phyloP scores from a whole-genome alignment of 2,888 invertebrate species.

The Psylliodes chrysocephalus region DNA sequence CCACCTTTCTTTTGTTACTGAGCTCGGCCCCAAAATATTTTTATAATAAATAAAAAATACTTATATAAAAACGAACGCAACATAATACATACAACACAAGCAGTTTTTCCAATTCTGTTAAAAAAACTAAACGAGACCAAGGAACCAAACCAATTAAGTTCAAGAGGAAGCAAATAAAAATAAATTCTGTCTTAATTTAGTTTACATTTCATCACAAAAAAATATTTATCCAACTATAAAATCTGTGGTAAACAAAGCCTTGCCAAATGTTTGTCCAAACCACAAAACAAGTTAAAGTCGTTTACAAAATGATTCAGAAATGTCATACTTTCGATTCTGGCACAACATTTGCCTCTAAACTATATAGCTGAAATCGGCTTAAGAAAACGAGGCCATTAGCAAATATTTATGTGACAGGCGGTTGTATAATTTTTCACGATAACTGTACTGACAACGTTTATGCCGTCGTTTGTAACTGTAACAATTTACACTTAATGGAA shows the following conservation, averaged over 20 bases:
- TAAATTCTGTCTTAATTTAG: too few relatives aligned
- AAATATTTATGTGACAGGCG: constrained; percentile 37
- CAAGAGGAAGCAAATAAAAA: too few relatives aligned
- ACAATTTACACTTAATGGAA: constrained; percentile 50
- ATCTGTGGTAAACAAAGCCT: neutral
- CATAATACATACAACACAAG: too few relatives aligned
- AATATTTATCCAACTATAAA: too few relatives aligned
- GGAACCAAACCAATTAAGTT: too few relatives aligned
- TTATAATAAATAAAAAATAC: too few relatives aligned
- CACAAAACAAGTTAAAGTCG: neutral
- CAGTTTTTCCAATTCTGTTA: too few relatives aligned
- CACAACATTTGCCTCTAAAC: constrained; percentile 15
- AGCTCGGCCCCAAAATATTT: too few relatives aligned
- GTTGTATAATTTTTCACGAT: constrained; percentile 53
- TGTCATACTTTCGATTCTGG: constrained; percentile 4
- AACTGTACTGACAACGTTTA: constrained; percentile 50
- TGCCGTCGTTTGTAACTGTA: constrained; percentile 48
- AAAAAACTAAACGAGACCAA: too few relatives aligned
- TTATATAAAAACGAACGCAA: too few relatives aligned
- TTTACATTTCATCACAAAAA: too few relatives aligned
- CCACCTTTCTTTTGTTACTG: too few relatives aligned
- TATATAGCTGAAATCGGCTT: constrained; percentile 34
- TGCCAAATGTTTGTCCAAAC: neutral
- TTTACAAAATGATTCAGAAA: constrained; percentile 4
- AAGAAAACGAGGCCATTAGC: constrained; percentile 37